Percentiles rank a stretch among this genome's conserved stretches.
Evolutionary conservation across 2,113 vertebrate genomes (phyloP).

Genomic region (Ascaphus truei): DNA sequence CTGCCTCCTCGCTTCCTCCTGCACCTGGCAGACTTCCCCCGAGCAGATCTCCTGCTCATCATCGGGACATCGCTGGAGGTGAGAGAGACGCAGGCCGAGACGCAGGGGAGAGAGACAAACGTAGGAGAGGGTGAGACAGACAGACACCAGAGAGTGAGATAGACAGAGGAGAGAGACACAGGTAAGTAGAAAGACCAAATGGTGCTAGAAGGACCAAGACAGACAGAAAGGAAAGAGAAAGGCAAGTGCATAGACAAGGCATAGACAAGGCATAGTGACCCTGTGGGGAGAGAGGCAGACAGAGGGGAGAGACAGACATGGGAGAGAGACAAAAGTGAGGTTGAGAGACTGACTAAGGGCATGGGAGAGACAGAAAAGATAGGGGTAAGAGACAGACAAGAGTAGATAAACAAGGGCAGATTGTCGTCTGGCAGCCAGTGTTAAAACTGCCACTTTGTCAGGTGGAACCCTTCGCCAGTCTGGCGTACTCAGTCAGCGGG

Average conservation of each 20-base stretch:
- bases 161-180: accelerated
- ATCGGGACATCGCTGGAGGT: slow-evolving; percentile 94
- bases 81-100: background rate
- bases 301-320: too few species aligned
- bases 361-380: too few species aligned
- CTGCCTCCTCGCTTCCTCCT: slow-evolving; percentile 80
- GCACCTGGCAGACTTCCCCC: slow-evolving; percentile 80
- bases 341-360: too few species aligned
- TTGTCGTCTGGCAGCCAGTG: too few species aligned
- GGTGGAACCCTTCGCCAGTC: slow-evolving; percentile 92
- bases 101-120: background rate
- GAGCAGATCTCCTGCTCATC: slow-evolving; percentile 84
- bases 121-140: background rate
- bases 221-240: background rate
- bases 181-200: background rate
- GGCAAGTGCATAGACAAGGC: background rate
- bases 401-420: too few species aligned
- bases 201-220: background rate
- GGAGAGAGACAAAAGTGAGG: too few species aligned
- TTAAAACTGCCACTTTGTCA: slow-evolving; percentile 38
- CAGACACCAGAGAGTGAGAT: too few species aligned
- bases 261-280: too few species aligned
- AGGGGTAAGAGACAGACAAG: too few species aligned
- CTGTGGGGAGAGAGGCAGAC: too few species aligned
- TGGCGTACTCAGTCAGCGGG: slow-evolving; percentile 65